Conservation (phyloP, 1,140 invertebrate species). For the Lepidurus arcticus region DNA sequence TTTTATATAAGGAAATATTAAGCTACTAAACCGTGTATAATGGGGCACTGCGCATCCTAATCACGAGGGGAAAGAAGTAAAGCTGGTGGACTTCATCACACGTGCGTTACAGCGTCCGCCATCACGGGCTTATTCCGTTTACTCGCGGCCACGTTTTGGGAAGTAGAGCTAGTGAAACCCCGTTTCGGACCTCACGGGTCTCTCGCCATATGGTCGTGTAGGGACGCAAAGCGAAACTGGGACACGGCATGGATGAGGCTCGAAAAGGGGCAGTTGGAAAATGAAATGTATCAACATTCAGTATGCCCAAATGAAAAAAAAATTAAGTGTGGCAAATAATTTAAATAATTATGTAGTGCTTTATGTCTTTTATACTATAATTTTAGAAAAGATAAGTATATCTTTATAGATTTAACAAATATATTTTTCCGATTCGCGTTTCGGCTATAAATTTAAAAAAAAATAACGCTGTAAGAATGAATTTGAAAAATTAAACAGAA, state of each 20-base stretch:
- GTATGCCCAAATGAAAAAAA: not conserved
- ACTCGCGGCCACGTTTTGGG: not conserved
- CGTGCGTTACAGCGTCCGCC: constrained; percentile 20
- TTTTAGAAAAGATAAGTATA: not conserved
- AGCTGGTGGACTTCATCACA: not conserved
- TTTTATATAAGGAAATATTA: not conserved
- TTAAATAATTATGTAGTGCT: too few species aligned
- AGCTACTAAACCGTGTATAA: not conserved
- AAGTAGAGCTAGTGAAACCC: not conserved
- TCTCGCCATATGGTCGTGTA: not conserved
- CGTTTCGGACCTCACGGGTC: not conserved
- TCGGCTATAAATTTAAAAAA: too few species aligned
- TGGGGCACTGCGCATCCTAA: not conserved
- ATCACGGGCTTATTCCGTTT: constrained; percentile 4
- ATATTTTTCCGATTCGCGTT: not conserved
- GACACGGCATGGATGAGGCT: not conserved
- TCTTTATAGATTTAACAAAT: not conserved
- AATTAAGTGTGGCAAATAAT: not conserved
- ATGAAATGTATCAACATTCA: not conserved
- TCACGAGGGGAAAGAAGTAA: not conserved
- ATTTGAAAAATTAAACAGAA: not conserved
- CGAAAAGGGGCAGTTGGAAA: not conserved
- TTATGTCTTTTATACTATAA: too few species aligned
- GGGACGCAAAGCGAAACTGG: not conserved
- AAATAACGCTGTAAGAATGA: not conserved